Evolutionary conservation across 2,888 invertebrate species (phyloP).

Genomic region (Limenitis camilla): DNA sequence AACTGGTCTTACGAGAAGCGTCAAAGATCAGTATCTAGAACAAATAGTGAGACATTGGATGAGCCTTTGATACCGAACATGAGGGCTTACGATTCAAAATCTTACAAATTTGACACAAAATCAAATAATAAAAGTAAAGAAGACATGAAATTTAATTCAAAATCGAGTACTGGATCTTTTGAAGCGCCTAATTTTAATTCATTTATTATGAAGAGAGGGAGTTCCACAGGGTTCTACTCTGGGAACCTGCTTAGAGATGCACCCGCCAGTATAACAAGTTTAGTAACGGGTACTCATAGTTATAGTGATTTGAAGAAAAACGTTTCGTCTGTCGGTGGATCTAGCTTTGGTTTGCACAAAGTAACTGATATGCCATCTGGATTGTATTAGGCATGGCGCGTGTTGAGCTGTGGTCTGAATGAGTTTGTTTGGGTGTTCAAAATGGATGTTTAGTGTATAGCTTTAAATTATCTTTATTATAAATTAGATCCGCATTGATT

Average conservation of each 20-base stretch:
- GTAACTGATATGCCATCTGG: slow-evolving; percentile 84
- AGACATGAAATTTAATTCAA: slow-evolving; percentile 31
- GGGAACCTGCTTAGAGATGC: slow-evolving; percentile 70
- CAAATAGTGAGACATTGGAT: slow-evolving; percentile 57
- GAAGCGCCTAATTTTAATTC: slow-evolving; percentile 59
- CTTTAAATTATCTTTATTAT: neutral
- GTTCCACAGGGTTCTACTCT: slow-evolving; percentile 78
- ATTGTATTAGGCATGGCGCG: slow-evolving; percentile 67
- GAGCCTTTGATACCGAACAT: slow-evolving; percentile 52
- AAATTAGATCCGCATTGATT: too few relatives aligned
- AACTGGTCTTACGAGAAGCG: slow-evolving; percentile 60
- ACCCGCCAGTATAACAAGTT: slow-evolving; percentile 65
- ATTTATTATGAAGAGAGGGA: slow-evolving; percentile 77
- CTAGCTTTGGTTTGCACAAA: slow-evolving; percentile 71
- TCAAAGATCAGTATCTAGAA: slow-evolving; percentile 57
- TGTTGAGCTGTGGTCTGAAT: neutral
- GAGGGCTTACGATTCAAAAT: slow-evolving; percentile 45
- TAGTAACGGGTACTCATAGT: slow-evolving; percentile 59
- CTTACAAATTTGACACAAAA: slow-evolving; percentile 19
- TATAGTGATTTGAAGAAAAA: slow-evolving; percentile 64
- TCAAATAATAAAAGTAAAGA: slow-evolving; percentile 44
- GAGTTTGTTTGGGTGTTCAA: too few relatives aligned
- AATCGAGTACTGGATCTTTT: slow-evolving; percentile 45
- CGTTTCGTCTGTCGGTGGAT: slow-evolving; percentile 55
- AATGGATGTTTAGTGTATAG: too few relatives aligned